Percentiles rank a stretch among this genome's conserved stretches.
These are phyloP conservation scores for Buteo buteo DNA, from an alignment of 2,113 vertebrate species.

Conservation along the genomic window DNA sequence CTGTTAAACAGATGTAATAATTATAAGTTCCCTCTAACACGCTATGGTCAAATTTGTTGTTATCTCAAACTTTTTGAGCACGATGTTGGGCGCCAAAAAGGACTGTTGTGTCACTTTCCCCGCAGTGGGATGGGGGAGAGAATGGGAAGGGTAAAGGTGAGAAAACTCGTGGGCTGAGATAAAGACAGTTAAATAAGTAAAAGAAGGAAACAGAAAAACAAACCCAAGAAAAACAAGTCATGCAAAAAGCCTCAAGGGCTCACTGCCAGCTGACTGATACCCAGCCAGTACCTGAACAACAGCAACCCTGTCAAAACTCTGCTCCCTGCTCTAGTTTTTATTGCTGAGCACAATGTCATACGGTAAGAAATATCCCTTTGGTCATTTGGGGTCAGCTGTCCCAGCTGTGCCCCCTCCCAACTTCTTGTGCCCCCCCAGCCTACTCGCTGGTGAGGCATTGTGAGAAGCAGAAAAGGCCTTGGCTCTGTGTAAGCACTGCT, in stretches of 20 bases:
- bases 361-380: not conserved
- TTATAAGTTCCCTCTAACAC: not conserved
- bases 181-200: not conserved
- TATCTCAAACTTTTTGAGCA: not conserved
- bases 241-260: not conserved
- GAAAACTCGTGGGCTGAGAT: no score
- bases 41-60: not conserved
- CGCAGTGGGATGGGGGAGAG: not conserved
- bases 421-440: not conserved
- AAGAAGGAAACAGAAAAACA: not conserved
- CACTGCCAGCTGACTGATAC: no score
- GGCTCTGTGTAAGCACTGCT: not conserved
- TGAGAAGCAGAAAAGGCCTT: not conserved
- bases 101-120: not conserved
- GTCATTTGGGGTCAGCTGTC: not conserved
- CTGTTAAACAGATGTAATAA: not conserved
- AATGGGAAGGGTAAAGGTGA: no score
- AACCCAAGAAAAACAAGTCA: not conserved
- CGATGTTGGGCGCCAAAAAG: not conserved
- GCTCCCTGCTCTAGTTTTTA: not conserved
- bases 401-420: not conserved
- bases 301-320: not conserved
- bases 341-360: not conserved
- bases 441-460: rapidly evolving
- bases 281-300: not conserved